Conservation (phyloP, 2,888 invertebrate genomes). For the Stramonita haemastoma region DNA sequence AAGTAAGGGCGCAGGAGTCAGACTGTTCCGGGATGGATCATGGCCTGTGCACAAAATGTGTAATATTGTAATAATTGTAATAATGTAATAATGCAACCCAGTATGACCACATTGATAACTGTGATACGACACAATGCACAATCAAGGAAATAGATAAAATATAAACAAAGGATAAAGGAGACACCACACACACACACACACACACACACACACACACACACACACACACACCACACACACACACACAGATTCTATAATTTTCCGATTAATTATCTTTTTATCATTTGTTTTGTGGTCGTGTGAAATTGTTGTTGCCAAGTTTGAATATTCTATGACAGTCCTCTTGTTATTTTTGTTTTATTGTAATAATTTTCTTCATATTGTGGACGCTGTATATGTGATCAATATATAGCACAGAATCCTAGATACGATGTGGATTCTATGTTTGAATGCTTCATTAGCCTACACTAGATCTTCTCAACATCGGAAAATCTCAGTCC, state of each 20-base stretch:
- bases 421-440: too few relatives aligned
- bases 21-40: conserved; percentile 14
- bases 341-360: too few relatives aligned
- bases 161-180: neutral
- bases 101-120: neutral
- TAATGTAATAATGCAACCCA: neutral
- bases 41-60: conserved; percentile 6
- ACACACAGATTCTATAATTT: neutral
- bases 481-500: too few relatives aligned
- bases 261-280: too few relatives aligned
- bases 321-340: too few relatives aligned
- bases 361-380: too few relatives aligned
- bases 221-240: neutral
- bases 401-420: too few relatives aligned
- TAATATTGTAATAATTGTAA: neutral
- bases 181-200: neutral
- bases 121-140: neutral
- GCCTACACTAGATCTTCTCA: too few relatives aligned
- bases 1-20: conserved; percentile 47
- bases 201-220: neutral
- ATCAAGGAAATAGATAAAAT: neutral
- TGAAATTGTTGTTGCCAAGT: too few relatives aligned
- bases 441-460: too few relatives aligned
- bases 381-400: too few relatives aligned
- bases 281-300: too few relatives aligned